These are phyloP conservation scores for Onychomys leucogaster DNA, from an alignment of 2,797 vertebrate genomes.

Conservation along the genomic window DNA sequence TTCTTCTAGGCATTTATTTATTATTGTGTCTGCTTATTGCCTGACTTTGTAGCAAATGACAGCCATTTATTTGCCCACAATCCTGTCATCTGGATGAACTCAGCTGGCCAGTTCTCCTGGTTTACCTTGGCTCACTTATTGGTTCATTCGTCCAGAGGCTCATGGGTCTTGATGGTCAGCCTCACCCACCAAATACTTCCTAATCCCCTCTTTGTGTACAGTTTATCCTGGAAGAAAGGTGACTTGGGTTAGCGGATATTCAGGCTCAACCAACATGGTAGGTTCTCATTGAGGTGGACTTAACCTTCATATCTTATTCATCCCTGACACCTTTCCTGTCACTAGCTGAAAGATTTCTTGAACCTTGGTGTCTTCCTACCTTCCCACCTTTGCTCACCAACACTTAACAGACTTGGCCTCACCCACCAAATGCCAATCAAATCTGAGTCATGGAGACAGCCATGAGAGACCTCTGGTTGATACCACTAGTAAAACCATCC, in stretches of 20 bases:
- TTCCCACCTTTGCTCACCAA: slow-evolving; percentile 18
- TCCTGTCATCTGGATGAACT: neutral
- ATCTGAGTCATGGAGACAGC: neutral
- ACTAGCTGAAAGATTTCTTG: slow-evolving; percentile 17
- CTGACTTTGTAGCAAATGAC: neutral
- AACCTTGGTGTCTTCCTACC: neutral
- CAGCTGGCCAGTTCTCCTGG: neutral
- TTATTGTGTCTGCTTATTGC: neutral
- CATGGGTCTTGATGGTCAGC: neutral
- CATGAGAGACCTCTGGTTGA: neutral
- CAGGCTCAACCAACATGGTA: slow-evolving; percentile 2
- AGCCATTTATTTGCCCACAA: neutral
- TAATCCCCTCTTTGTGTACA: neutral
- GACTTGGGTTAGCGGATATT: neutral
- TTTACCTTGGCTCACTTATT: slow-evolving; percentile 15
- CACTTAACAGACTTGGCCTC: slow-evolving; percentile 29
- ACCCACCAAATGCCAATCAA: neutral
- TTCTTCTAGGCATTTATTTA: slow-evolving; percentile 4
- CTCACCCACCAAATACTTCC: neutral
- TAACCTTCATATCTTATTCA: slow-evolving; percentile 21
- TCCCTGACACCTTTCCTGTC: neutral
- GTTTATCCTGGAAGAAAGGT: slow-evolving; percentile 30
- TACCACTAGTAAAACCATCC: neutral
- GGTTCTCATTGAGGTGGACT: neutral
- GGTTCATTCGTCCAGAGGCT: neutral